Evolutionary conservation across 2,113 vertebrate species (phyloP).

Genomic region (Platichthys stellatus): DNA sequence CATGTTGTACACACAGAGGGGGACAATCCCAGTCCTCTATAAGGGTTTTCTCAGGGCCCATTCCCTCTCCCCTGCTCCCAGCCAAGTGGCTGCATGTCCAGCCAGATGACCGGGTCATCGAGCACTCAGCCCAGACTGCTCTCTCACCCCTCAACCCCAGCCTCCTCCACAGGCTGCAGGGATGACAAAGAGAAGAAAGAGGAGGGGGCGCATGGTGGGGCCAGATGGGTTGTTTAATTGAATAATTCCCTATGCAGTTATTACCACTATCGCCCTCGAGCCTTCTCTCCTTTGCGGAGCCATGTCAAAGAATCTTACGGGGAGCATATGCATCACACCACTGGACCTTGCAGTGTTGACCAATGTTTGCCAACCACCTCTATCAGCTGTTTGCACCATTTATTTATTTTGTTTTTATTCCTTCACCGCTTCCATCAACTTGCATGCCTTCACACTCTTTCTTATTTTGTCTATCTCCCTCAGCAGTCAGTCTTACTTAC

Average conservation of each 20-base stretch:
- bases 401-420: constrained; percentile 32
- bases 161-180: constrained; percentile 24
- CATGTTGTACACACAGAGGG: constrained; percentile 3
- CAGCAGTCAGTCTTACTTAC: constrained; percentile 45
- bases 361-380: constrained; percentile 54
- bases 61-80: constrained; percentile 3
- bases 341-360: constrained; percentile 39
- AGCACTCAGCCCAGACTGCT: constrained; percentile 46
- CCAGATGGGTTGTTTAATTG: constrained; percentile 75
- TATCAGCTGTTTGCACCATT: constrained; percentile 19
- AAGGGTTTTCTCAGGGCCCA: constrained; percentile 20
- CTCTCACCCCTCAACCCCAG: constrained; percentile 35
- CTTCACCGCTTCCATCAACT: constrained; percentile 15
- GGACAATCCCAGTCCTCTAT: neutral
- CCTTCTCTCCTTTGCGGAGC: constrained; percentile 38
- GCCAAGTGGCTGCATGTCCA: constrained; percentile 43
- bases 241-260: constrained; percentile 75
- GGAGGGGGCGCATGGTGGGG: constrained; percentile 37
- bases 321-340: neutral
- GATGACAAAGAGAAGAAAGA: constrained; percentile 45
- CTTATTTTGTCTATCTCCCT: constrained; percentile 32
- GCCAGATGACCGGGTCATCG: constrained; percentile 70
- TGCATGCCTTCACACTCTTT: constrained; percentile 23
- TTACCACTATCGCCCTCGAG: constrained; percentile 57
- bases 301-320: constrained; percentile 32